Base-by-base conservation (phyloP, 1,140 invertebrate species). In the Muscidifurax raptorellus region DNA sequence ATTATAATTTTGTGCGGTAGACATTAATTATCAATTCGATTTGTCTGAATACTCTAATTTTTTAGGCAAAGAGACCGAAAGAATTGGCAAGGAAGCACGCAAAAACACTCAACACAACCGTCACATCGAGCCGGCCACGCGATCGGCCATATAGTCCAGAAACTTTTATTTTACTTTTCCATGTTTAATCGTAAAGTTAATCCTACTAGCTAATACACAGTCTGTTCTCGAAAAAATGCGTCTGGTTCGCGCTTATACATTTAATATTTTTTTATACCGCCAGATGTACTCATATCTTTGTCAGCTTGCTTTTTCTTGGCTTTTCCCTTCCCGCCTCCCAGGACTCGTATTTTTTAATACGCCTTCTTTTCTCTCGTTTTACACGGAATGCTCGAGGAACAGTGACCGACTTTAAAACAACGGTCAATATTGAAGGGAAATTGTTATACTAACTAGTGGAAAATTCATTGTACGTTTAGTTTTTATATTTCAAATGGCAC, bases 51-150 rank as follows among this genome's bases (percentile, higher is more conserved):
- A 18, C 69, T 78, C 64, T 44, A 80, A 22, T 67, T 22, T 84
- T 25, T 44, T 77, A 69, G 76, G 77, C 47, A 25, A 44, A 77
- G 87, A 89, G 88, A 91, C 89, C 88, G 87, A 88, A 87, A 90
- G 88, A 88, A 27, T 69, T 67, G 59, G 27, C 86, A 87, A 88
- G 92, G 92, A 93, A 93, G 79, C 79, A 85, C 84, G 80, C 80
- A 44, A 85, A 77, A 77, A 91, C 90, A 91, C 89, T 92, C 92
- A 91, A 91, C 91, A 93, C 90, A 93, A 92, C 91, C 91, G 90
- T 93, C 90, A 93, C 89, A 92, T 92, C 89, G 90, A 92, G 89
- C 90, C 90, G 91, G 91, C 89, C 90, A 90, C 87, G 89, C 90
- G 87, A 88, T 84, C 80, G 90, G 89, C 90, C 90, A 89, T 91